These are phyloP conservation scores for Diabrotica undecimpunctata DNA, from an alignment of 1,140 invertebrate genomes.

Conservation along the genomic window DNA sequence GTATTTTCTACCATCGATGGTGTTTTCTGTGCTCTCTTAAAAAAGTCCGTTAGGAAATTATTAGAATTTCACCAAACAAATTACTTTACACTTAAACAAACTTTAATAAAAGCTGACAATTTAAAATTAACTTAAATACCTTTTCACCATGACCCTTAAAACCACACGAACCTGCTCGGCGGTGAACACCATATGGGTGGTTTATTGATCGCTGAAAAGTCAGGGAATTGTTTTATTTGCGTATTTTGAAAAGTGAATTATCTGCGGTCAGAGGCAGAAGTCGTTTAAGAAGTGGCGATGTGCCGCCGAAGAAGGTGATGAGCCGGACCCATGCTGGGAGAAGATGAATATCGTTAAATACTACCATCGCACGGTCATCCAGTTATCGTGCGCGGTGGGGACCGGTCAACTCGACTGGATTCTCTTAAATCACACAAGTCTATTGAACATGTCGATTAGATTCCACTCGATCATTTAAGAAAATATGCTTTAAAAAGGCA, in stretches of 20 bases:
- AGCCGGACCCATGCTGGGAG: slow-evolving; percentile 13
- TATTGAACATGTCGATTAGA: no score
- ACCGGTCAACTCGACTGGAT: background rate
- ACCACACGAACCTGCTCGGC: slow-evolving; percentile 6
- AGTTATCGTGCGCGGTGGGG: background rate
- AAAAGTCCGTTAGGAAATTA: no score
- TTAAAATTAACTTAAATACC: background rate
- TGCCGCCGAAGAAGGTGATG: slow-evolving; percentile 20
- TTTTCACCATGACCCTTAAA: background rate
- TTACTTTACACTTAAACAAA: no score
- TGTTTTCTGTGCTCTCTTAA: no score
- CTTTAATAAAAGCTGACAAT: no score
- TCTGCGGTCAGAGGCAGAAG: slow-evolving; percentile 20
- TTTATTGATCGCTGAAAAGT: slow-evolving; percentile 2
- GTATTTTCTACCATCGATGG: no score
- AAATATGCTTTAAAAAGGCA: no score
- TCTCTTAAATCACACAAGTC: background rate
- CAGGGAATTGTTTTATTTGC: slow-evolving; percentile 7
- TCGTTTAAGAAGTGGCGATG: slow-evolving; percentile 16
- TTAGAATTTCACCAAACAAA: no score
- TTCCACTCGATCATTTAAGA: no score
- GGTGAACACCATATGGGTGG: slow-evolving; percentile 2
- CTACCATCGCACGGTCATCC: background rate
- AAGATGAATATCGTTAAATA: slow-evolving; percentile 15
- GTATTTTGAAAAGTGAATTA: slow-evolving; percentile 20